Evolutionary conservation across 1,140 invertebrate species (phyloP).

Genomic region (Apis florea): DNA sequence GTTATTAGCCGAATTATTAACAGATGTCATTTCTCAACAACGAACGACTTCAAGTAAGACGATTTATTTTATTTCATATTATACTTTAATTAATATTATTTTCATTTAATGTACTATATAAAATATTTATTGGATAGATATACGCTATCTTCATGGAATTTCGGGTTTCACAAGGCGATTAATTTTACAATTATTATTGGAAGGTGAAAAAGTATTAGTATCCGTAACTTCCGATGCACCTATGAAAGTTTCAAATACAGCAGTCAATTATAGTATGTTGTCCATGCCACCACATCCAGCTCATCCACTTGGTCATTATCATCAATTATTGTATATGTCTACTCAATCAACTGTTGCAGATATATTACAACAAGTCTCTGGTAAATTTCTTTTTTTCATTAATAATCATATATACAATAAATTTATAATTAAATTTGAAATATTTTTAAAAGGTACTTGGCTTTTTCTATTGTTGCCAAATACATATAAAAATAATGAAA

Average conservation of each 20-base stretch:
- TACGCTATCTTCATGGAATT: constrained; percentile 83
- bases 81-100: not conserved
- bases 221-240: constrained; percentile 83
- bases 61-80: not conserved
- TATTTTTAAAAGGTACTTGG: constrained; percentile 70
- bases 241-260: constrained; percentile 73
- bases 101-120: not conserved
- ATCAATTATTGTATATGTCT: constrained; percentile 86
- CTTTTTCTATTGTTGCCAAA: constrained; percentile 72
- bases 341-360: constrained; percentile 86
- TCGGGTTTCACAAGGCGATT: constrained; percentile 93
- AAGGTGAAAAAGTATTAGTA: constrained; percentile 91
- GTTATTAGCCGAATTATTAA: constrained; percentile 89
- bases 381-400: constrained; percentile 63
- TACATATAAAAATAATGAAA: constrained; percentile 73
- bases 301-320: constrained; percentile 81
- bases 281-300: constrained; percentile 77
- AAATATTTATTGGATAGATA: constrained; percentile 66
- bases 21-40: constrained; percentile 86
- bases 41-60: constrained; percentile 82
- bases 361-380: constrained; percentile 82
- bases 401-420: not conserved
- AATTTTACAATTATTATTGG: constrained; percentile 91
- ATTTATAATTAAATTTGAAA: not conserved
- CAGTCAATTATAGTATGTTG: constrained; percentile 67